Percentiles rank a stretch among this genome's conserved stretches.
These are phyloP conservation scores for Fistularia tabacaria DNA, from an alignment of 2,797 vertebrate genomes.

Conservation along the genomic window DNA sequence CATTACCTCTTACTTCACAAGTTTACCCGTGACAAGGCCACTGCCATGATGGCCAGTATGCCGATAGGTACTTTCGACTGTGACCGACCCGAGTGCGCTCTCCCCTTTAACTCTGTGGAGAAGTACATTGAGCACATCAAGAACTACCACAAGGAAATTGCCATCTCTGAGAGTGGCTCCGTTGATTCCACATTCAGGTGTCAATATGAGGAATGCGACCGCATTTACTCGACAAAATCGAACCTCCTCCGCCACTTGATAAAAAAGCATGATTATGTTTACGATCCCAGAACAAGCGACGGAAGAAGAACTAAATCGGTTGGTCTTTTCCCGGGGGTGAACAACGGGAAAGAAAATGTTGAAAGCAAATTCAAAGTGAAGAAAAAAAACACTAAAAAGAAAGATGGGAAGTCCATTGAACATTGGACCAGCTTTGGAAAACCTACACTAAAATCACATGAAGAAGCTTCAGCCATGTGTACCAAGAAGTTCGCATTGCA, in stretches of 20 bases:
- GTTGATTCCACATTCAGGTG: slow-evolving; percentile 89
- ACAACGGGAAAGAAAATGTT: slow-evolving; percentile 80
- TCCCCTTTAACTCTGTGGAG: slow-evolving; percentile 86
- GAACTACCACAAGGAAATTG: slow-evolving; percentile 86
- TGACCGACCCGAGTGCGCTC: slow-evolving; percentile 89
- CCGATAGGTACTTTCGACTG: slow-evolving; percentile 88
- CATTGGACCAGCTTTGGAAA: slow-evolving; percentile 84
- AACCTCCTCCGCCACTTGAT: slow-evolving; percentile 96
- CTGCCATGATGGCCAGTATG: slow-evolving; percentile 82
- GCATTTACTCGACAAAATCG: slow-evolving; percentile 95
- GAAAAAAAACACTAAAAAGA: slow-evolving; percentile 74
- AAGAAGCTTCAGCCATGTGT: slow-evolving; percentile 89
- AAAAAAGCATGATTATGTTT: slow-evolving; percentile 93
- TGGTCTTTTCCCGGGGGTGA: slow-evolving; percentile 66
- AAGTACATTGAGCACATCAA: slow-evolving; percentile 94
- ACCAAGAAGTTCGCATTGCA: slow-evolving; percentile 85
- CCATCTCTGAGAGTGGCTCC: slow-evolving; percentile 77
- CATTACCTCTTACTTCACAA: slow-evolving; percentile 97
- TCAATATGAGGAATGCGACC: slow-evolving; percentile 88
- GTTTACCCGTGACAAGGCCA: slow-evolving; percentile 93
- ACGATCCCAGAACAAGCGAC: slow-evolving; percentile 70
- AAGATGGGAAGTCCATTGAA: slow-evolving; percentile 72
- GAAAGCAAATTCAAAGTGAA: slow-evolving; percentile 74
- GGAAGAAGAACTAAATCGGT: slow-evolving; percentile 61
- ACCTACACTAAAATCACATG: slow-evolving; percentile 88